Percentiles rank a stretch among this genome's conserved stretches.
phyloP scores from a whole-genome alignment of 2,113 vertebrate species.

The Mustela lutreola region DNA sequence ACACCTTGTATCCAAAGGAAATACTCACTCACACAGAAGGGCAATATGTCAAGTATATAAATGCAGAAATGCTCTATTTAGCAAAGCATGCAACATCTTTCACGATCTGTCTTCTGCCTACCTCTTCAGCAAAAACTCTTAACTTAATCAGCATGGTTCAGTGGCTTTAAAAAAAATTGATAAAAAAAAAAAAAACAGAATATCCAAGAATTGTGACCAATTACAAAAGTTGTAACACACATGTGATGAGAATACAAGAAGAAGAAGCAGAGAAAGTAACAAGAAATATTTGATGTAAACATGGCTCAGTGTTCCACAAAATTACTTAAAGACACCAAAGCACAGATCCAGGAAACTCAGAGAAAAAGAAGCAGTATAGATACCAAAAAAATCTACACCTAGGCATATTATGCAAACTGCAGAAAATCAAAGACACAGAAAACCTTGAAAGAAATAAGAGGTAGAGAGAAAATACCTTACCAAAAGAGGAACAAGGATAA shows the following conservation, averaged over 20 bases:
- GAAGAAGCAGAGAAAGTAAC: background rate
- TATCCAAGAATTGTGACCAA: background rate
- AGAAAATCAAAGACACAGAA: background rate
- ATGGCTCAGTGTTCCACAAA: background rate
- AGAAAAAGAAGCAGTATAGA: background rate
- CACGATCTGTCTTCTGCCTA: background rate
- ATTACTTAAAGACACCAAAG: background rate
- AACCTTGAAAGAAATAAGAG: background rate
- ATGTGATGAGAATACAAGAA: background rate
- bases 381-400: background rate
- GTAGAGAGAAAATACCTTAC: background rate
- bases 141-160: background rate
- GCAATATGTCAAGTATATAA: background rate
- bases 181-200: background rate
- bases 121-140: background rate
- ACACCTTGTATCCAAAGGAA: constrained; percentile 41
- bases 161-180: background rate
- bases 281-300: background rate
- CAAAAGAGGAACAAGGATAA: background rate
- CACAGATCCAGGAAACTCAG: background rate
- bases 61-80: background rate
- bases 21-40: constrained; percentile 49
- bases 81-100: background rate
- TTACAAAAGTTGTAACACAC: background rate
- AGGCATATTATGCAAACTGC: background rate